phyloP scores from a whole-genome alignment of 2,888 invertebrate species.

The Mythimna impura region DNA sequence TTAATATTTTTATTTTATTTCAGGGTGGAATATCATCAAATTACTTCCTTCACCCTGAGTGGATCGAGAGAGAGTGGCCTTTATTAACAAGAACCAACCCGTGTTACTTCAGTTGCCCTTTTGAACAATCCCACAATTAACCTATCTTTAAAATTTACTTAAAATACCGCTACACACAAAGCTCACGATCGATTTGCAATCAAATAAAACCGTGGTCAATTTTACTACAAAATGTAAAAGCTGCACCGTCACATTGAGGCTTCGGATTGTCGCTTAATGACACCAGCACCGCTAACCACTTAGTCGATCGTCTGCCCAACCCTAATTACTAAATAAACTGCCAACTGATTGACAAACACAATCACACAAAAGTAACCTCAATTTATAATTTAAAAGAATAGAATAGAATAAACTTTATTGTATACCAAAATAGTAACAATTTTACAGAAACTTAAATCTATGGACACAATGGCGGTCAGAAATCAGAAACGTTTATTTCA shows the following conservation, averaged over 20 bases:
- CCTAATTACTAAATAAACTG: constrained; percentile 53
- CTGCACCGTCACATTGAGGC: constrained; percentile 24
- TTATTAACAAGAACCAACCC: too few relatives aligned
- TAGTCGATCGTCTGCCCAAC: constrained; percentile 35
- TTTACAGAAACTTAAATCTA: too few relatives aligned
- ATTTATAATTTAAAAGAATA: constrained; percentile 11
- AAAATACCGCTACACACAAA: constrained; percentile 2
- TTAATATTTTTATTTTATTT: too few relatives aligned
- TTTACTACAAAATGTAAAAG: constrained; percentile 48
- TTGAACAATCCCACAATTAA: too few relatives aligned
- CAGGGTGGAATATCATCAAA: too few relatives aligned
- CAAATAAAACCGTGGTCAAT: constrained; percentile 28
- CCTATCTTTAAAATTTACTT: neutral
- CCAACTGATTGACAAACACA: constrained; percentile 40
- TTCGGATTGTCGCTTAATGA: constrained; percentile 38
- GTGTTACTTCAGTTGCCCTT: too few relatives aligned
- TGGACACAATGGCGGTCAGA: too few relatives aligned
- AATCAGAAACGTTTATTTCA: too few relatives aligned
- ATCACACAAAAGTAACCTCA: constrained; percentile 29
- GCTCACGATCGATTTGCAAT: constrained; percentile 9
- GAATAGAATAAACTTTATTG: too few relatives aligned
- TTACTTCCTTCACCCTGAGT: too few relatives aligned
- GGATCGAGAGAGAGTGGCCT: too few relatives aligned
- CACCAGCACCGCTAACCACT: constrained; percentile 48
- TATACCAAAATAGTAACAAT: too few relatives aligned